These are phyloP conservation scores for Pagetopsis macropterus DNA, from an alignment of 2,797 vertebrate genomes.

Conservation along the genomic window DNA sequence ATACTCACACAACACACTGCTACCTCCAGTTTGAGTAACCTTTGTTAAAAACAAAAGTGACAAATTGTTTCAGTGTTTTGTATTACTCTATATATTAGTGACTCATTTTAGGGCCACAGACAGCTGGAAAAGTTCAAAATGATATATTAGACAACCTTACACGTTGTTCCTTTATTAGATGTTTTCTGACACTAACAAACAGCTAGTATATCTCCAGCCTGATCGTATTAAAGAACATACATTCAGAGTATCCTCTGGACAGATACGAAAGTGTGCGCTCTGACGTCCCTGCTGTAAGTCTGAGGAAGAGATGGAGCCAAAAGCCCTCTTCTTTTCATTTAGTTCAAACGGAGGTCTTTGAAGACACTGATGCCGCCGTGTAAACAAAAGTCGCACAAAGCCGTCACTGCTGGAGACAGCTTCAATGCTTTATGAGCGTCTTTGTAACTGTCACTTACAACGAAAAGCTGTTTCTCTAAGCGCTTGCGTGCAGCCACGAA, in stretches of 20 bases:
- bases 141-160: neutral
- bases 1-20: neutral
- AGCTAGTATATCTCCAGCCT: neutral
- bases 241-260: neutral
- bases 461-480: neutral
- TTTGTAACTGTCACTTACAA: conserved; percentile 33
- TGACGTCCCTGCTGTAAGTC: conserved; percentile 5
- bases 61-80: neutral
- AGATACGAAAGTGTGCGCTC: neutral
- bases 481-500: neutral
- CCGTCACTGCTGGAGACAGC: conserved; percentile 31
- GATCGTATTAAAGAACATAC: neutral
- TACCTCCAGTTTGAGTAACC: neutral
- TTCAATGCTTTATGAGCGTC: conserved; percentile 25
- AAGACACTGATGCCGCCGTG: conserved; percentile 22
- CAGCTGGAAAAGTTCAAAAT: neutral
- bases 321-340: conserved; percentile 21
- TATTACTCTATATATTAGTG: no score
- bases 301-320: conserved; percentile 11
- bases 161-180: no score
- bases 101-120: neutral
- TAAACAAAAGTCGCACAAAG: conserved; percentile 40
- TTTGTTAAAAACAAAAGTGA: neutral
- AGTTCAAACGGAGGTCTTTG: conserved; percentile 48
- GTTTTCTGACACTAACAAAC: no score